These are phyloP conservation scores for Drosophila ercepeae DNA, from an alignment of 1,140 invertebrate species.

Conservation along the genomic window DNA sequence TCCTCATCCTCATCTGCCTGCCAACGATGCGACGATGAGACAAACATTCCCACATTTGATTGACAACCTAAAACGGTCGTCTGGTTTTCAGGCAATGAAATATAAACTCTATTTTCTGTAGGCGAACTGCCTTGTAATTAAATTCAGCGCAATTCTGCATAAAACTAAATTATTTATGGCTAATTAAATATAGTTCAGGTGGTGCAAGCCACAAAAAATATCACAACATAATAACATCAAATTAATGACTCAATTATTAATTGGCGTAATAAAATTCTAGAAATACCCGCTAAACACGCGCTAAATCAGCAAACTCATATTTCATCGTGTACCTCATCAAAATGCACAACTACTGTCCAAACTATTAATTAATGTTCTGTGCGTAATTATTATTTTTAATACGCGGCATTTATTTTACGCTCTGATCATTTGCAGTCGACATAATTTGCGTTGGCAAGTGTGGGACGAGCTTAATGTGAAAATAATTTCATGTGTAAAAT, in stretches of 20 bases:
- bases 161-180: slow-evolving; percentile 53
- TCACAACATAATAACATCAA: neutral
- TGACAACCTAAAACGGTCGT: slow-evolving; percentile 48
- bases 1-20: slow-evolving; percentile 45
- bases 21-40: slow-evolving; percentile 45
- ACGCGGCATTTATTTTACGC: slow-evolving; percentile 32
- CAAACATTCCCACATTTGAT: slow-evolving; percentile 54
- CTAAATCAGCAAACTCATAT: slow-evolving; percentile 57
- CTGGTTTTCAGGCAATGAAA: slow-evolving; percentile 13
- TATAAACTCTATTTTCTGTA: neutral
- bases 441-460: slow-evolving; percentile 33
- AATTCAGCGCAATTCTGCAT: too few species aligned
- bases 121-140: slow-evolving; percentile 13
- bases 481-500: slow-evolving; percentile 50
- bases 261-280: slow-evolving; percentile 40
- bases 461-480: slow-evolving; percentile 43
- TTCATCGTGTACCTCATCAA: slow-evolving; percentile 37
- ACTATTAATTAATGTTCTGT: slow-evolving; percentile 59
- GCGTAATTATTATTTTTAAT: slow-evolving; percentile 53
- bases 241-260: slow-evolving; percentile 59
- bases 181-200: slow-evolving; percentile 53
- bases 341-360: slow-evolving; percentile 24
- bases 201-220: slow-evolving; percentile 23
- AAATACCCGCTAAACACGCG: slow-evolving; percentile 57
- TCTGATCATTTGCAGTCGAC: slow-evolving; percentile 40